Conservation (phyloP, 1,140 invertebrate species). For the Zeugodacus cucurbitae region DNA sequence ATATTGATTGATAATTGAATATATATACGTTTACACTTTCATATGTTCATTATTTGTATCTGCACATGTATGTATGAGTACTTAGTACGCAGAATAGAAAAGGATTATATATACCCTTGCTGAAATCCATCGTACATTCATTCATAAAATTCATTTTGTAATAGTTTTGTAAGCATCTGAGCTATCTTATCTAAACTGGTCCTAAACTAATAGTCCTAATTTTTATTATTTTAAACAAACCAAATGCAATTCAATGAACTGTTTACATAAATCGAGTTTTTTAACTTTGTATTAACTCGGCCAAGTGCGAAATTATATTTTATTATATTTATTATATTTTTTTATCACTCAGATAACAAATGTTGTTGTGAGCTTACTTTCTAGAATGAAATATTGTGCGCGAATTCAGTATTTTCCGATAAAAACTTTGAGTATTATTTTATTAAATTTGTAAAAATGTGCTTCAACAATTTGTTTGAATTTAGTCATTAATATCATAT, state of each 20-base stretch:
- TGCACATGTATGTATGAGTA: neutral
- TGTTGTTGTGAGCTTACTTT: neutral
- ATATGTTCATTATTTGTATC: neutral
- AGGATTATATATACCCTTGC: no score
- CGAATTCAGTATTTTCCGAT: neutral
- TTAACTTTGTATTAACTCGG: no score
- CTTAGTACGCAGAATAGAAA: no score
- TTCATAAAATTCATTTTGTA: no score
- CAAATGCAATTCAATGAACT: no score
- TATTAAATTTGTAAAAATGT: neutral
- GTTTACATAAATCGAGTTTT: no score
- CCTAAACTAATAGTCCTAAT: no score
- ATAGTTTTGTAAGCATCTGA: neutral
- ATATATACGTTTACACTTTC: neutral
- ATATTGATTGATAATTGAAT: neutral
- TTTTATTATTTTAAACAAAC: no score
- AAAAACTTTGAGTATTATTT: constrained; percentile 19
- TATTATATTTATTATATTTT: no score
- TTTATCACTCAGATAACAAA: neutral
- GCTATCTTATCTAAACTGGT: no score
- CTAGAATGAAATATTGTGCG: neutral
- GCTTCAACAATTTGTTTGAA: neutral
- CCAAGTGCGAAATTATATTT: neutral
- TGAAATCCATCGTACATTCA: no score
- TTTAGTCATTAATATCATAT: neutral